Conservation (phyloP, 2,797 vertebrate genomes). For the Nasua narica region DNA sequence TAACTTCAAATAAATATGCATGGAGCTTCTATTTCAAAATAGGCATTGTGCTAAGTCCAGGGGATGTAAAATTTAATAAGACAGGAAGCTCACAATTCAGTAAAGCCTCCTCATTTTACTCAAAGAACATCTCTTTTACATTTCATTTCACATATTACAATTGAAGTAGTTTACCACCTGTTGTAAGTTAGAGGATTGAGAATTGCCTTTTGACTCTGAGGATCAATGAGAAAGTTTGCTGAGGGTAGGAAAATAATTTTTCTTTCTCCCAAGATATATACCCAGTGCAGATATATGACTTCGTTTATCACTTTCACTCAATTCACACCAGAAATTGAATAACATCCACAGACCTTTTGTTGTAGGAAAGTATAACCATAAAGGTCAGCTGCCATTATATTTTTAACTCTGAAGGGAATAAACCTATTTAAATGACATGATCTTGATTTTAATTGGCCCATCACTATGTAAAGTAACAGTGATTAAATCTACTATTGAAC, state of each 20-base stretch:
- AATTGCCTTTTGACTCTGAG: neutral
- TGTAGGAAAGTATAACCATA: neutral
- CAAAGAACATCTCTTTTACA: neutral
- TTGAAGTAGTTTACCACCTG: neutral
- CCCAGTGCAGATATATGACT: slow-evolving; percentile 35
- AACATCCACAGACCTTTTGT: neutral
- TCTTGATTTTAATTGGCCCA: neutral
- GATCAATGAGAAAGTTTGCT: slow-evolving; percentile 30
- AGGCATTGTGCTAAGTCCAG: neutral
- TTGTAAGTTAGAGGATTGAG: neutral
- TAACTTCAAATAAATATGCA: neutral
- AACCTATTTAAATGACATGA: neutral
- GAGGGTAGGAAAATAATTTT: slow-evolving; percentile 18
- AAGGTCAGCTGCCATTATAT: neutral
- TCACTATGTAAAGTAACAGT: neutral
- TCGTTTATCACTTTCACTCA: slow-evolving; percentile 36
- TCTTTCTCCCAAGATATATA: neutral
- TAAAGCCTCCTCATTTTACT: neutral
- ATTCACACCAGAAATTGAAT: slow-evolving; percentile 33
- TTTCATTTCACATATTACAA: neutral
- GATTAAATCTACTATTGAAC: neutral
- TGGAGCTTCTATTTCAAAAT: neutral
- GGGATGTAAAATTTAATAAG: neutral
- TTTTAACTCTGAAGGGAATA: neutral
- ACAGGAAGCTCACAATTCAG: neutral